Evolutionary conservation across 2,113 vertebrate species (phyloP).

Genomic region (Percina caprodes): DNA sequence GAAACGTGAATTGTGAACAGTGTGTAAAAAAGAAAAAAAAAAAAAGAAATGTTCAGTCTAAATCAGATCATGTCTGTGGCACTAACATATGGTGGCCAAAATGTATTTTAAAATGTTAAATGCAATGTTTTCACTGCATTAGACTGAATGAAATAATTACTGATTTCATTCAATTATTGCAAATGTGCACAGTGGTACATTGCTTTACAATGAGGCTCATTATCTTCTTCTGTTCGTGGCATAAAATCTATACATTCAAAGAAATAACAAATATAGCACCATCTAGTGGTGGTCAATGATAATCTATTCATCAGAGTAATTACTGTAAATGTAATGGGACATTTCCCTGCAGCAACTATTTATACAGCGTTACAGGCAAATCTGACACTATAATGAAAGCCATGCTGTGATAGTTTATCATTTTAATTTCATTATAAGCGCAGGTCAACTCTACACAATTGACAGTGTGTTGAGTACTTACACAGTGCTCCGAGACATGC

Average conservation of each 20-base stretch:
- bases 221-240: conserved; percentile 44
- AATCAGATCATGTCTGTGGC: not conserved
- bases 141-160: not conserved
- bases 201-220: conserved; percentile 16
- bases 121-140: not conserved
- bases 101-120: not conserved
- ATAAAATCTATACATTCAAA: conserved; percentile 3
- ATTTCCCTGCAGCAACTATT: conserved; percentile 56
- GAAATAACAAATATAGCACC: conserved; percentile 53
- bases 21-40: not conserved
- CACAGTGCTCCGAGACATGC: conserved; percentile 16
- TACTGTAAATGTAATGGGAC: conserved; percentile 47
- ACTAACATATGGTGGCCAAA: not conserved
- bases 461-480: conserved; percentile 40
- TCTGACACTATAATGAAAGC: conserved; percentile 51
- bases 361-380: conserved; percentile 34
- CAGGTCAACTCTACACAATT: conserved; percentile 29
- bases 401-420: conserved; percentile 49
- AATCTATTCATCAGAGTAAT: conserved; percentile 58
- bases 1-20: not conserved
- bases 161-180: conserved; percentile 6
- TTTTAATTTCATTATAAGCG: conserved; percentile 51
- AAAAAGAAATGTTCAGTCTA: not conserved
- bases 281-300: conserved; percentile 58
- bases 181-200: not conserved